These are phyloP conservation scores for Neotoma lepida DNA, from an alignment of 2,113 vertebrate species.

Conservation along the genomic window DNA sequence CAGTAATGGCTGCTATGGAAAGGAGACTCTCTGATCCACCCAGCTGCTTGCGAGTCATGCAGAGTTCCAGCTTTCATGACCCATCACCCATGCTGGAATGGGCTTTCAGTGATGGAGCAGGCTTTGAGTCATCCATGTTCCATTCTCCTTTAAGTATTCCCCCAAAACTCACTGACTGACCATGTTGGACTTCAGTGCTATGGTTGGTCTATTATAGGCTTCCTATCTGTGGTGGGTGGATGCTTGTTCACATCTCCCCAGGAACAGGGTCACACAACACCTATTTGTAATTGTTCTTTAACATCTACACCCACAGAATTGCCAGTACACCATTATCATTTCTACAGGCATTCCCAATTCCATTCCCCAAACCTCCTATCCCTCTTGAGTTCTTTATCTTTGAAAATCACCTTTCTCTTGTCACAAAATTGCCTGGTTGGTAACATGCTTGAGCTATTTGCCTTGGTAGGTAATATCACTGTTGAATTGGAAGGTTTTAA, in stretches of 20 bases:
- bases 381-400: background rate
- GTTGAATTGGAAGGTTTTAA: background rate
- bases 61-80: background rate
- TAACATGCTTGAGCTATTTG: background rate
- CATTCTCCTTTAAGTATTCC: background rate
- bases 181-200: background rate
- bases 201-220: background rate
- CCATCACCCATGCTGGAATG: background rate
- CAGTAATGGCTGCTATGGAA: background rate
- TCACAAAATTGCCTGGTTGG: constrained; percentile 30
- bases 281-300: background rate
- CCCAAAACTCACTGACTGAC: background rate
- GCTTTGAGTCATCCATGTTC: background rate
- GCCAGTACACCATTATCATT: background rate
- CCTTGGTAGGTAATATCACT: background rate
- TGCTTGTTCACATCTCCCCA: background rate
- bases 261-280: background rate
- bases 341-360: background rate
- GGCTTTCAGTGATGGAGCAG: background rate
- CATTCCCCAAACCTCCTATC: background rate
- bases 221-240: background rate
- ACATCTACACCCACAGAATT: background rate
- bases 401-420: background rate
- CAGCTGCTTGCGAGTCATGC: background rate
- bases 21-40: background rate